phyloP scores from a whole-genome alignment of 2,113 vertebrate genomes.

The Hyperoodon ampullatus region DNA sequence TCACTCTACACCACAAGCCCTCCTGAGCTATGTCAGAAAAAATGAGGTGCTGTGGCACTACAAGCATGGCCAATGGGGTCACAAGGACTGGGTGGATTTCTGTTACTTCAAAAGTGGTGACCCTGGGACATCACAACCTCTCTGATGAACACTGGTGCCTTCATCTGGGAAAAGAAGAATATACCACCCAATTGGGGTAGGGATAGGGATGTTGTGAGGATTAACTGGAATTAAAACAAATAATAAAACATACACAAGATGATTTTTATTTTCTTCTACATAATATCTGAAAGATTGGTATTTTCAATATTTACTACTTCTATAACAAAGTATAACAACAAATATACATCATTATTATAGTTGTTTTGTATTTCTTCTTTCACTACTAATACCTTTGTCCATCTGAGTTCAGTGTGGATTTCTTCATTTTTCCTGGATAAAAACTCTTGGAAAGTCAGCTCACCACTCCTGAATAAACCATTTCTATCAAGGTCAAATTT shows the following conservation, averaged over 20 bases:
- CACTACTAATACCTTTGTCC: not conserved
- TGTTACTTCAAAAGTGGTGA: not conserved
- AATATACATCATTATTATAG: not conserved
- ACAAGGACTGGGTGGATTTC: not conserved
- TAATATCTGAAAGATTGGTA: not conserved
- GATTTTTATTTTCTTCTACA: not conserved
- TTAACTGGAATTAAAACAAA: constrained; percentile 7
- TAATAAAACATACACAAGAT: not conserved
- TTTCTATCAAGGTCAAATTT: constrained; percentile 43
- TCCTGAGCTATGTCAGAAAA: not conserved
- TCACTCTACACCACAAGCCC: not conserved
- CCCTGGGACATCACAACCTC: not conserved
- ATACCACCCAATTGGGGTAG: not conserved
- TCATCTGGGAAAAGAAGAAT: not conserved
- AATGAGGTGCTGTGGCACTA: accelerated
- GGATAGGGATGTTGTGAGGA: not conserved
- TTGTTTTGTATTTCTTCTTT: constrained; percentile 3
- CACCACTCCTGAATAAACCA: constrained; percentile 10
- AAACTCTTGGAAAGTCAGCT: constrained; percentile 38
- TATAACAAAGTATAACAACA: not conserved
- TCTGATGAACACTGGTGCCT: not conserved
- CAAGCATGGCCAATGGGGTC: accelerated
- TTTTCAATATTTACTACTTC: not conserved
- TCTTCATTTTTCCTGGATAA: constrained; percentile 22
- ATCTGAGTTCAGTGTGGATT: not conserved